These are phyloP conservation scores for Eupithecia abbreviata DNA, from an alignment of 2,888 invertebrate species.

Conservation along the genomic window DNA sequence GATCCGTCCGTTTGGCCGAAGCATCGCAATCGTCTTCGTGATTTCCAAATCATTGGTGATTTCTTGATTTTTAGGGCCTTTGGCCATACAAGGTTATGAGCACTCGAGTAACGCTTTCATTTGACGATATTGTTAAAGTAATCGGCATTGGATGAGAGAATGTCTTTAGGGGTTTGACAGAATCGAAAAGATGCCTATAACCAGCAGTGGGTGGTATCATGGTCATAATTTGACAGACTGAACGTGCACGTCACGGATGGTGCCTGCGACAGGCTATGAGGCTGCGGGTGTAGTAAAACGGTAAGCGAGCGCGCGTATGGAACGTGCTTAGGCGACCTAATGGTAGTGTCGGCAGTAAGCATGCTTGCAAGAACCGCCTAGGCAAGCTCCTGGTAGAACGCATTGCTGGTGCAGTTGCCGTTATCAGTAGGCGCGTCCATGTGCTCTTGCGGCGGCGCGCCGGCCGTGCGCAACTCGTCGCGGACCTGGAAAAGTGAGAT, in stretches of 20 bases:
- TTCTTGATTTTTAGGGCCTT: too few species aligned
- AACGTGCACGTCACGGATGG: not conserved
- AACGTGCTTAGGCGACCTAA: slow-evolving; percentile 45
- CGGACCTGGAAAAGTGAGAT: slow-evolving; percentile 71
- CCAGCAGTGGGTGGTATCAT: not conserved
- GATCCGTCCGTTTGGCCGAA: not conserved
- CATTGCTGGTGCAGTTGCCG: slow-evolving; percentile 86
- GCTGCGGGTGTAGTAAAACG: not conserved
- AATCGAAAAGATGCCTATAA: not conserved
- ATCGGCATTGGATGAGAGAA: not conserved
- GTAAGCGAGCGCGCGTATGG: not conserved
- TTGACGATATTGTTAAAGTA: not conserved
- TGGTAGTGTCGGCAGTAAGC: not conserved
- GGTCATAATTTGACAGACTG: not conserved
- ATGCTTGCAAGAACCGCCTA: not conserved
- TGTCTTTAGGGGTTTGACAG: not conserved
- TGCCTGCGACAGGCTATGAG: not conserved
- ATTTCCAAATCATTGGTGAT: too few species aligned
- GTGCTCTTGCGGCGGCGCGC: slow-evolving; percentile 85
- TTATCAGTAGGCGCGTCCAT: slow-evolving; percentile 83
- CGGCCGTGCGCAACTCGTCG: slow-evolving; percentile 85
- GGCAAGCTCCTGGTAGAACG: slow-evolving; percentile 75
- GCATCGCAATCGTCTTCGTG: not conserved
- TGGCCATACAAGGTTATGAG: not conserved
- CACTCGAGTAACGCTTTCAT: not conserved